phyloP scores from a whole-genome alignment of 1,140 invertebrate genomes.

The Pogonognathellus flavescens region DNA sequence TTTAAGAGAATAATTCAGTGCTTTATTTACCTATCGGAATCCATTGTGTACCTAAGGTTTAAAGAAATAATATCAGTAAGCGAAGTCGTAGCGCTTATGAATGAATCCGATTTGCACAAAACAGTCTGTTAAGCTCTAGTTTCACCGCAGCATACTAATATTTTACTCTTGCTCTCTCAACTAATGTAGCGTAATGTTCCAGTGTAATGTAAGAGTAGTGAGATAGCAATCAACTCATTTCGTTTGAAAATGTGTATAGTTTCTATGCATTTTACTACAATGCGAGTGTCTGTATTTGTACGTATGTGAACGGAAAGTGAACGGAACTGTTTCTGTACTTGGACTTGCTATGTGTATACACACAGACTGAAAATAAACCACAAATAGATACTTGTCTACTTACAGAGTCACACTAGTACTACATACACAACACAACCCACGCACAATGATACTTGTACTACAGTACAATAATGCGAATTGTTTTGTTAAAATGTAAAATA shows the following conservation, averaged over 20 bases:
- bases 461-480: too few species aligned
- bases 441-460: background rate
- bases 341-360: background rate
- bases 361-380: background rate
- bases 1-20: conserved; percentile 19
- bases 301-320: background rate
- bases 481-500: too few species aligned
- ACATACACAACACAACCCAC: background rate
- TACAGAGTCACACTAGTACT: background rate
- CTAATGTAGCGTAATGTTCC: background rate
- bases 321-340: background rate
- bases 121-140: background rate
- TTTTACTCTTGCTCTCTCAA: background rate
- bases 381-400: conserved; percentile 21
- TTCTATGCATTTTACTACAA: background rate
- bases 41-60: background rate
- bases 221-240: conserved; percentile 38
- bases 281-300: background rate
- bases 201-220: background rate
- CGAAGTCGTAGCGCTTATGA: background rate
- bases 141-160: conserved; percentile 23
- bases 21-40: conserved; percentile 31
- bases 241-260: conserved; percentile 6
- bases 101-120: too few species aligned
- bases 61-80: background rate